Conservation (phyloP, 2,888 invertebrate species). For the Diaperis boleti region DNA sequence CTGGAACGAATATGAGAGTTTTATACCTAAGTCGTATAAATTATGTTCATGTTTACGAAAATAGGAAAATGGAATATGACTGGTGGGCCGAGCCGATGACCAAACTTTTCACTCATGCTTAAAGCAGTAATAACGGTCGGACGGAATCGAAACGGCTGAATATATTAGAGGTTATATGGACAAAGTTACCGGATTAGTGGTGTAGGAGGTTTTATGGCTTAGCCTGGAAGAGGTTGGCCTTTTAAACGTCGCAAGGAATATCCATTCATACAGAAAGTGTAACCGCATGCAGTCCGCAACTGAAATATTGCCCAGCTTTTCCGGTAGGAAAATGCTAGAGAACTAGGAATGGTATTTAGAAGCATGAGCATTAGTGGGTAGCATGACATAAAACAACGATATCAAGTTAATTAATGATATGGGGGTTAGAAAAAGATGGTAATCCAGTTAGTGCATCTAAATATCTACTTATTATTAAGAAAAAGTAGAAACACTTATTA, state of each 20-base stretch:
- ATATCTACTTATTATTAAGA: too few relatives aligned
- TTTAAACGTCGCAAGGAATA: slow-evolving; percentile 64
- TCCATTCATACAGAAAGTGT: slow-evolving; percentile 62
- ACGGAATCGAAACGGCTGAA: slow-evolving; percentile 37
- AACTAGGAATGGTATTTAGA: too few relatives aligned
- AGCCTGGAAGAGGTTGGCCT: slow-evolving; percentile 60
- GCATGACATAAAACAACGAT: too few relatives aligned
- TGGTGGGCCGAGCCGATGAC: not conserved
- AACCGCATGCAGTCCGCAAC: slow-evolving; percentile 60
- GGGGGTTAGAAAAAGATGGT: too few relatives aligned
- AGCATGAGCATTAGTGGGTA: too few relatives aligned
- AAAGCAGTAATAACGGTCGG: slow-evolving; percentile 27
- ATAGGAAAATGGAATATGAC: slow-evolving; percentile 22
- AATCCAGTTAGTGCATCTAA: too few relatives aligned
- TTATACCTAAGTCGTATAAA: slow-evolving; percentile 29
- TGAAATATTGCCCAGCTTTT: slow-evolving; percentile 54
- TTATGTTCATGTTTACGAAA: slow-evolving; percentile 32
- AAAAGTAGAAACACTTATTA: too few relatives aligned
- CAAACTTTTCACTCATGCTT: slow-evolving; percentile 25
- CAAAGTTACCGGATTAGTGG: slow-evolving; percentile 56
- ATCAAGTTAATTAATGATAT: too few relatives aligned
- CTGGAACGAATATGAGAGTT: slow-evolving; percentile 18
- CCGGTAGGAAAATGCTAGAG: too few relatives aligned
- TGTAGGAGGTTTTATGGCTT: slow-evolving; percentile 60
- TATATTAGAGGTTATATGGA: slow-evolving; percentile 48